These are phyloP conservation scores for Gisinianus flammeolus DNA, from an alignment of 2,888 invertebrate genomes.

Conservation along the genomic window DNA sequence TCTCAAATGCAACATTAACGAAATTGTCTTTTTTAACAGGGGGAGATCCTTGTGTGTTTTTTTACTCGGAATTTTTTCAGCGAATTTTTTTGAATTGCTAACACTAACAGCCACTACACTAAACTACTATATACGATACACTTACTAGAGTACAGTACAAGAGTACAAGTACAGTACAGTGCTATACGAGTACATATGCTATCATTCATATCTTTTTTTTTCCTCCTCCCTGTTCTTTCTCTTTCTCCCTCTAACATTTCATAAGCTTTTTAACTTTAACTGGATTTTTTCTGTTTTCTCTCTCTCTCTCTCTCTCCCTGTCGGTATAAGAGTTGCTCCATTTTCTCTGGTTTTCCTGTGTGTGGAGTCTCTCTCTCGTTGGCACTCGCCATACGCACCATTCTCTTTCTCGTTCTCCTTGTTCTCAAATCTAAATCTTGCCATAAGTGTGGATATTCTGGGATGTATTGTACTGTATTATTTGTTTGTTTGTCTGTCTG, in stretches of 20 bases:
- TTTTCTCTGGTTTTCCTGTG: not conserved
- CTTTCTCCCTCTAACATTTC: not conserved
- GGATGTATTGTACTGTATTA: too few relatives aligned
- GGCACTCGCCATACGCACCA: too few relatives aligned
- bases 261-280: not conserved
- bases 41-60: conserved; percentile 22
- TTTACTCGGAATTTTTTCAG: conserved; percentile 9
- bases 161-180: too few relatives aligned
- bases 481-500: too few relatives aligned
- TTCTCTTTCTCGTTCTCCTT: too few relatives aligned
- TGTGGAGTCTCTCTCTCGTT: not conserved
- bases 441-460: too few relatives aligned
- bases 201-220: not conserved
- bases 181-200: too few relatives aligned
- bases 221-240: not conserved
- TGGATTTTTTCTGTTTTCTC: not conserved
- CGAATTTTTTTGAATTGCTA: not conserved
- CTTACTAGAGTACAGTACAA: not conserved
- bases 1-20: conserved; percentile 57
- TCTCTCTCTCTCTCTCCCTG: conserved; percentile 7
- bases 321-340: not conserved
- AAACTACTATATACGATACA: not conserved
- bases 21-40: conserved; percentile 56
- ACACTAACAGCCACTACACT: not conserved
- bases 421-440: too few relatives aligned